A percentile compares a stretch with the other conserved stretches of the same genome.
These are phyloP conservation scores for Mythimna vitellina DNA, from an alignment of 2,888 invertebrate genomes.

Conservation along the genomic window DNA sequence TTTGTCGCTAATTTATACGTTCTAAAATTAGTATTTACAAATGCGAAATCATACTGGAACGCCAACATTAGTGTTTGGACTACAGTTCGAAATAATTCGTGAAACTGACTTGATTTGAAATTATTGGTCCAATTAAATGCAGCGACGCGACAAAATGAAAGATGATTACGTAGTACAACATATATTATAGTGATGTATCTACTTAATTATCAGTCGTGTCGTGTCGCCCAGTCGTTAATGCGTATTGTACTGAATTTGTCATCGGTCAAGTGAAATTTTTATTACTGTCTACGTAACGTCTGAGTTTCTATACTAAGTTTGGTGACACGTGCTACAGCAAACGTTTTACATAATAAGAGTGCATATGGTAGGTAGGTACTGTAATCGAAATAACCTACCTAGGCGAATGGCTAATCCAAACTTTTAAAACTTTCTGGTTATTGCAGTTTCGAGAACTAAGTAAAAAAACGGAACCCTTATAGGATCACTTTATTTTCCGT, in stretches of 20 bases:
- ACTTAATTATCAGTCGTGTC: slow-evolving; percentile 49
- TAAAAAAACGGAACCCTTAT: too few species aligned
- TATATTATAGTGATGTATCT: neutral
- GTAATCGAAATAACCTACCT: slow-evolving; percentile 5
- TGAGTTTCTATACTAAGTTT: slow-evolving; percentile 24
- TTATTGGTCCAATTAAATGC: slow-evolving; percentile 19
- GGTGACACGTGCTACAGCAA: slow-evolving; percentile 22
- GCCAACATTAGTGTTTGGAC: slow-evolving; percentile 6
- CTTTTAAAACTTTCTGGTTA: neutral
- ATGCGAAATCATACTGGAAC: slow-evolving; percentile 19
- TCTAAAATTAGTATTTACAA: slow-evolving; percentile 31
- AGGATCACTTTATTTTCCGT: too few species aligned
- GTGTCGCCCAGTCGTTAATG: slow-evolving; percentile 50
- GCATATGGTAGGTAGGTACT: neutral
- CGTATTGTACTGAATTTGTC: slow-evolving; percentile 59
- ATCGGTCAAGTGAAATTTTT: slow-evolving; percentile 74
- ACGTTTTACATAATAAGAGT: slow-evolving; percentile 32
- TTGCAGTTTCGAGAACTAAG: neutral
- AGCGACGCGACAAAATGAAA: slow-evolving; percentile 37
- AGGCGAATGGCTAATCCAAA: neutral
- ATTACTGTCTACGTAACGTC: slow-evolving; percentile 65
- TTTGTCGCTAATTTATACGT: slow-evolving; percentile 35
- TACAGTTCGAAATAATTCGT: slow-evolving; percentile 3
- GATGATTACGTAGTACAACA: too few species aligned
- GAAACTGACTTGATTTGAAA: slow-evolving; percentile 14